Conservation (phyloP, 2,113 vertebrate genomes). For the Trichechus manatus region DNA sequence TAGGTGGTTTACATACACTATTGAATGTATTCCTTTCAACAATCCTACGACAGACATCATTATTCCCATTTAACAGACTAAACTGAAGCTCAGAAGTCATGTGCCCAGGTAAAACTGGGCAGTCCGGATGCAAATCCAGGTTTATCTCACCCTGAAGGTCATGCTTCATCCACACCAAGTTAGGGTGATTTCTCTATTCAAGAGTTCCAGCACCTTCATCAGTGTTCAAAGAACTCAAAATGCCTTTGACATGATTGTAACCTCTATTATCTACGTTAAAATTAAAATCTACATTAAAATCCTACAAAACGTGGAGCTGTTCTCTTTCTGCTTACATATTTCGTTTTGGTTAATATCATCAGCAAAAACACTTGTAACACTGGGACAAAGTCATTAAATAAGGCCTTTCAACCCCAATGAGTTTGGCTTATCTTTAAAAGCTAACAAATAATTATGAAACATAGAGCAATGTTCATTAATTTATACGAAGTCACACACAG, state of each 20-base stretch:
- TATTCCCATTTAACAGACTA: neutral
- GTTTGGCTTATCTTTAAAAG: conserved; percentile 18
- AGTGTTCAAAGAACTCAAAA: neutral
- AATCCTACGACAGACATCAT: neutral
- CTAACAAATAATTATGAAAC: conserved; percentile 6
- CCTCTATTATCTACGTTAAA: neutral
- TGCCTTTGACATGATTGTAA: neutral
- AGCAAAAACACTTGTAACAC: neutral
- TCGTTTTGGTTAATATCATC: neutral
- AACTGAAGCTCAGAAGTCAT: neutral
- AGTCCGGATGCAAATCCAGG: conserved; percentile 9
- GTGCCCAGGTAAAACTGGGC: neutral
- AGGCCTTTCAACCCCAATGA: neutral
- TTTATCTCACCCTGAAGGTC: too few species aligned
- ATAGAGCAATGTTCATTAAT: neutral
- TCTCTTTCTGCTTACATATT: neutral
- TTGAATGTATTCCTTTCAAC: neutral
- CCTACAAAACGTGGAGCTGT: neutral
- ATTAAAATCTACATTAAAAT: neutral
- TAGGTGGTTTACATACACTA: neutral
- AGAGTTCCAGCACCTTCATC: neutral
- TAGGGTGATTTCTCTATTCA: neutral
- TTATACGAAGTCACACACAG: neutral
- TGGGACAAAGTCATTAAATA: neutral
- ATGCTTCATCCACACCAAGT: too few species aligned